Evolutionary conservation across 2,113 vertebrate species (phyloP).

Genomic region (Damaliscus lunatus): DNA sequence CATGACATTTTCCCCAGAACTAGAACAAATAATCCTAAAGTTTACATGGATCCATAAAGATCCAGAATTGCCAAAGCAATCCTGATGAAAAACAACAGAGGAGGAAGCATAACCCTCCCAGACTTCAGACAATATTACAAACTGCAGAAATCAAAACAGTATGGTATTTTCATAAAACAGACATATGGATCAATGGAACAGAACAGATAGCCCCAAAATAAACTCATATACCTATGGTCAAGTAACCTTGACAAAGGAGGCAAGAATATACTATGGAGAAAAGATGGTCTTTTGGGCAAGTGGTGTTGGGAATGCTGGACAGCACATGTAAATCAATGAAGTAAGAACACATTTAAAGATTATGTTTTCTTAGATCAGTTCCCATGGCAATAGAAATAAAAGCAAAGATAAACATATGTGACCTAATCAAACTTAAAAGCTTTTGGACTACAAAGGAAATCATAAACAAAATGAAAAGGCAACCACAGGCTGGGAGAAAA

Average conservation of each 20-base stretch:
- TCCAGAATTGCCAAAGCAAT: background rate
- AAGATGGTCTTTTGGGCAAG: background rate
- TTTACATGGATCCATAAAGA: background rate
- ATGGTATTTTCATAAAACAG: background rate
- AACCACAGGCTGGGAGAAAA: background rate
- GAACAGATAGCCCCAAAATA: background rate
- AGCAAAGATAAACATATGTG: background rate
- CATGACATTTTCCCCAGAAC: background rate
- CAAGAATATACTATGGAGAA: background rate
- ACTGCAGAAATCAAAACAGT: background rate
- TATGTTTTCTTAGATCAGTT: background rate
- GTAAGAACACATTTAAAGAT: background rate
- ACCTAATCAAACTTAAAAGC: background rate
- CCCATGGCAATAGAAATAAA: background rate
- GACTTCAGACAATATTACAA: background rate
- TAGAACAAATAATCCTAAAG: background rate
- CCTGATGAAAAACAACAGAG: background rate
- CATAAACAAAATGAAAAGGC: background rate
- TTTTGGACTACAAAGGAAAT: background rate
- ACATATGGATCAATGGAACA: background rate
- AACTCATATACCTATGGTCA: background rate
- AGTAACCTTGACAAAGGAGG: background rate
- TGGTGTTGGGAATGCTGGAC: background rate
- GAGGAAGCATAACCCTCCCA: background rate
- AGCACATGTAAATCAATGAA: background rate